A percentile compares a stretch with the other conserved stretches of the same genome.
These are phyloP conservation scores for Petroica traversi DNA, from an alignment of 2,113 vertebrate species.

Conservation along the genomic window DNA sequence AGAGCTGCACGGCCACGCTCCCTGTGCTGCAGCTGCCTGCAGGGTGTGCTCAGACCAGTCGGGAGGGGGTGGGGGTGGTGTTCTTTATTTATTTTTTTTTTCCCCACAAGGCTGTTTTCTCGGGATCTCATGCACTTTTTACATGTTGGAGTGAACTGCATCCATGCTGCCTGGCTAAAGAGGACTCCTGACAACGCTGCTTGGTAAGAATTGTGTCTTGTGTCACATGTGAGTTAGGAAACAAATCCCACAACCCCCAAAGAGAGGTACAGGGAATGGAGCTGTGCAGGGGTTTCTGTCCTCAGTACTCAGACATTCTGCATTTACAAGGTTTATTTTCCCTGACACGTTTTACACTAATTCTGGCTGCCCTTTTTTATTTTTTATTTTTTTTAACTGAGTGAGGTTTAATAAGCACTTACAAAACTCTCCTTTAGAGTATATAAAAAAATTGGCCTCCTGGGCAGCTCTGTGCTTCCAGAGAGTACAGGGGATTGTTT, in stretches of 20 bases:
- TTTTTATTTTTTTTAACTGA: neutral
- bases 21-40: neutral
- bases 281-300: neutral
- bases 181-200: neutral
- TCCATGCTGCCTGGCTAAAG: neutral
- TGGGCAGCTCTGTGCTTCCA: constrained; percentile 23
- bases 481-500: constrained; percentile 17
- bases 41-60: neutral
- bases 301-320: neutral
- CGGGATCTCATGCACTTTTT: neutral
- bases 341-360: neutral
- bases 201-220: neutral
- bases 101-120: neutral
- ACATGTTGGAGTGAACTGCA: neutral
- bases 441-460: constrained; percentile 35
- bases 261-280: neutral
- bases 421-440: constrained; percentile 11
- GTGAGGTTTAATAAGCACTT: constrained; percentile 21
- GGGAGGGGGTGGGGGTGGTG: rapidly evolving
- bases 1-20: neutral
- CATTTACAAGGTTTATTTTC: neutral
- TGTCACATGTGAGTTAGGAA: neutral
- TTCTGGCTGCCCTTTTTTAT: neutral
- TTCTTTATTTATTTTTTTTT: rapidly evolving
- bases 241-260: neutral